Percentiles rank a stretch among this genome's conserved stretches.
Conservation (phyloP, 2,797 vertebrate genomes). For the Tamandua tetradactyla region DNA sequence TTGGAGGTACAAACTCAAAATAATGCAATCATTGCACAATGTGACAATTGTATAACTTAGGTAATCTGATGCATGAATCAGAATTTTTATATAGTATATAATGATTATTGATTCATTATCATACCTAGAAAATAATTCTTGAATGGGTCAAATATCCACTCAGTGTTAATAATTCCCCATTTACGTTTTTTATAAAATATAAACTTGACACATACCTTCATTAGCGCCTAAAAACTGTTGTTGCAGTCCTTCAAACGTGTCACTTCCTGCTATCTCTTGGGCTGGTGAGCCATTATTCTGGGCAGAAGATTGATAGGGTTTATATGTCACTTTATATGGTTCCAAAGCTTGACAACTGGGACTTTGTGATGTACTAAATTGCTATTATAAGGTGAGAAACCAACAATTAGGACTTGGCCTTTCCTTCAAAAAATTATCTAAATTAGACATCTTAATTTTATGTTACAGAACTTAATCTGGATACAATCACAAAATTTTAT, state of each 20-base stretch:
- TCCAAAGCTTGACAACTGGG: slow-evolving; percentile 80
- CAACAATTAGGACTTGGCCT: slow-evolving; percentile 54
- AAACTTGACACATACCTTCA: slow-evolving; percentile 87
- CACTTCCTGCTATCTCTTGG: slow-evolving; percentile 82
- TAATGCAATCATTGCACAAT: too few relatives aligned
- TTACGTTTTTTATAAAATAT: background rate
- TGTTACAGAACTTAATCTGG: background rate
- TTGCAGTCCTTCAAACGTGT: slow-evolving; percentile 90
- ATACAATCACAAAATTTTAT: slow-evolving; percentile 1
- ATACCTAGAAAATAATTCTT: slow-evolving; percentile 17
- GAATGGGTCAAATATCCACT: background rate
- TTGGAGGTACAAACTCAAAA: too few relatives aligned
- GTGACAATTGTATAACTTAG: too few relatives aligned
- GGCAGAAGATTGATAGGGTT: slow-evolving; percentile 87
- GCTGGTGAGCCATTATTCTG: slow-evolving; percentile 85
- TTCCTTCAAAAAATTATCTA: slow-evolving; percentile 57
- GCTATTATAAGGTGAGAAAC: slow-evolving; percentile 78
- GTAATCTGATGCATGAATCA: too few relatives aligned
- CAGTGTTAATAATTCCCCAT: background rate
- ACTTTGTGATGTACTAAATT: slow-evolving; percentile 82
- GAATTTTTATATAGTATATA: too few relatives aligned
- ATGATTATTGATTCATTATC: too few relatives aligned
- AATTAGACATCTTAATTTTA: background rate
- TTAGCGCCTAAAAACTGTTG: slow-evolving; percentile 91
- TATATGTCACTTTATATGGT: slow-evolving; percentile 89